Evolutionary conservation across 2,797 vertebrate species (phyloP).

Genomic region (Melanogrammus aeglefinus): DNA sequence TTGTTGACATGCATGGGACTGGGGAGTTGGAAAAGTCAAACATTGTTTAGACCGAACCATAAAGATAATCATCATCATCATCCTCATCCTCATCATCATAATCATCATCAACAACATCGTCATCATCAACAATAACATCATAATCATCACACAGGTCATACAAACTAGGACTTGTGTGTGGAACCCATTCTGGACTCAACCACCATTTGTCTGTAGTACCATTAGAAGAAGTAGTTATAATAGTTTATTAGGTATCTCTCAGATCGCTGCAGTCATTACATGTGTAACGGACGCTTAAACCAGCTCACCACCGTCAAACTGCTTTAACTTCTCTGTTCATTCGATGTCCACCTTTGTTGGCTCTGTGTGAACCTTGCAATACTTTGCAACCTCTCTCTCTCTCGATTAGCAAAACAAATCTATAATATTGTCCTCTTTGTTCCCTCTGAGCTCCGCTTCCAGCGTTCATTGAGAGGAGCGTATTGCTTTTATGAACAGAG

Average conservation of each 20-base stretch:
- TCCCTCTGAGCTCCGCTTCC: background rate
- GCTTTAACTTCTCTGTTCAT: background rate
- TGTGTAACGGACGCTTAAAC: background rate
- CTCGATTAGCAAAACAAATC: background rate
- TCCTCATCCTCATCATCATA: background rate
- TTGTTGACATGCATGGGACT: background rate
- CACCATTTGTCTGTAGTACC: background rate
- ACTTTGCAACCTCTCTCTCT: background rate
- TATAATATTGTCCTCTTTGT: background rate
- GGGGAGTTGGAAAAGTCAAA: constrained; percentile 17
- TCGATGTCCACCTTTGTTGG: background rate
- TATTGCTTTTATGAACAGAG: constrained; percentile 50
- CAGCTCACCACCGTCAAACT: background rate
- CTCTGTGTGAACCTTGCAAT: background rate
- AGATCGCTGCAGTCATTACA: too few relatives aligned
- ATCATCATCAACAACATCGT: background rate
- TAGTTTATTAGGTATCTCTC: too few relatives aligned
- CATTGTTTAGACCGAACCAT: background rate
- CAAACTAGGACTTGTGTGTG: background rate
- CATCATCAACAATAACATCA: background rate
- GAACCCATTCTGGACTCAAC: background rate
- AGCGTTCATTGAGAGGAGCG: background rate
- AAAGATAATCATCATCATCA: background rate
- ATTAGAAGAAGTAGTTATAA: background rate
- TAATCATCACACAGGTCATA: background rate